phyloP scores from a whole-genome alignment of 2,888 invertebrate species.

The Phaedon cochleariae region DNA sequence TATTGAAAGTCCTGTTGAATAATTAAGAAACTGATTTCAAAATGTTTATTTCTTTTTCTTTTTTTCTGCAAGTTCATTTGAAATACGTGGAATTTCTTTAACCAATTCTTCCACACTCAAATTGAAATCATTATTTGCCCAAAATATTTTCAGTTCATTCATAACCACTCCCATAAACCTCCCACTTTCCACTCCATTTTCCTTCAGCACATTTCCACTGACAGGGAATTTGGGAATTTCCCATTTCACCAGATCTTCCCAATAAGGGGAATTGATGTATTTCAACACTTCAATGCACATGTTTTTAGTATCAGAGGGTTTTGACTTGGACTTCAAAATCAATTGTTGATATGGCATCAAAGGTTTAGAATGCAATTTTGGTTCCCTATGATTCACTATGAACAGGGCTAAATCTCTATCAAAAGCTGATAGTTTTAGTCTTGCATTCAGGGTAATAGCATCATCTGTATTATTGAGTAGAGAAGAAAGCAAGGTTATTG shows the following conservation, averaged over 20 bases:
- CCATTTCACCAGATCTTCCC: slow-evolving; percentile 75
- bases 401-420: slow-evolving; percentile 86
- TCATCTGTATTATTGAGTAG: slow-evolving; percentile 76
- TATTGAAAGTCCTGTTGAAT: too few relatives aligned
- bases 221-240: slow-evolving; percentile 82
- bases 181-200: slow-evolving; percentile 68
- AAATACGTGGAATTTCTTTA: slow-evolving; percentile 69
- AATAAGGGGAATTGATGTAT: slow-evolving; percentile 71
- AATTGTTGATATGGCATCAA: slow-evolving; percentile 74
- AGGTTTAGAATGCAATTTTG: slow-evolving; percentile 65
- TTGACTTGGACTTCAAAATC: slow-evolving; percentile 71
- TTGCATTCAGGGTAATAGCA: slow-evolving; percentile 72
- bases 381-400: slow-evolving; percentile 74
- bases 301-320: slow-evolving; percentile 68
- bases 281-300: slow-evolving; percentile 83
- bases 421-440: slow-evolving; percentile 84
- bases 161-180: slow-evolving; percentile 75
- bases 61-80: slow-evolving; percentile 61
- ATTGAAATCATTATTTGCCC: slow-evolving; percentile 84
- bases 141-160: slow-evolving; percentile 74
- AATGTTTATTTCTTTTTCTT: slow-evolving; percentile 39
- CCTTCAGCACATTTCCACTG: slow-evolving; percentile 75
- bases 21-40: not conserved
- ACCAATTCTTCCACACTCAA: slow-evolving; percentile 74
- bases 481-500: slow-evolving; percentile 79